Base-by-base conservation (phyloP, 2,113 vertebrate species). In the Plecturocebus donacophilus region DNA sequence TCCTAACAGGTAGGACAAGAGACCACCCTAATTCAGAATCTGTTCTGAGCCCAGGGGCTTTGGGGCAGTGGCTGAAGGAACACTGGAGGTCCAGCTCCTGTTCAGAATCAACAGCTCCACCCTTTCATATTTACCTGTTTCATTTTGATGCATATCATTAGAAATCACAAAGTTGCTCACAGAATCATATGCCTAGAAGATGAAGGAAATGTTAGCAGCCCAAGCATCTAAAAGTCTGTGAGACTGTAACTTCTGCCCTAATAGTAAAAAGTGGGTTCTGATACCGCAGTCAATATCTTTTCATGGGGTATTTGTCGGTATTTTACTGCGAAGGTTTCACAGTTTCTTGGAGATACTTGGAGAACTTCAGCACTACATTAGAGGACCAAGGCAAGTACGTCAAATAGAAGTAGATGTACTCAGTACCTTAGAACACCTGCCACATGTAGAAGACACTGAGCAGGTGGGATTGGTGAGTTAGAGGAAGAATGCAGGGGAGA, bases 371-470 rank as follows among this genome's bases (percentile, higher is more conserved):
- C n/a, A 45, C 64, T 38, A 1, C 2, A 2, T 27, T 40, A 52
- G 23, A 90, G 23, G n/a, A 79, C 56, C 97, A 96, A 98, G 92
- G 97, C 68, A 16, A 75, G 38, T 87, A 73, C 93, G 82, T 96
- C 88, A 96, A 95, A 93, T 91, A 82, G 83, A 86, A 40, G 71
- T 77, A 96, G 84, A 93, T 97, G 97, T 95, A 49, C 77, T 79
- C 82, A 95, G 42, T 38, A 9, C 6, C 14, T 42, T 68, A 25
- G n/a, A 35, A 70, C 6, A 71, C 70, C 19, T 64, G 30, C 68
- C 52, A 61, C 49, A 27, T n/a, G 0, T 54, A 20, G 32, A 68
- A 90, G 32, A 56, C 32, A 19, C 49, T 52, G 25, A 17, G 42
- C 64, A 42, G 14, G 32, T 4, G 11, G 47, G 10, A 23, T 19